Evolutionary conservation across 2,888 invertebrate genomes (phyloP).

Genomic region (Osmoderma eremita): DNA sequence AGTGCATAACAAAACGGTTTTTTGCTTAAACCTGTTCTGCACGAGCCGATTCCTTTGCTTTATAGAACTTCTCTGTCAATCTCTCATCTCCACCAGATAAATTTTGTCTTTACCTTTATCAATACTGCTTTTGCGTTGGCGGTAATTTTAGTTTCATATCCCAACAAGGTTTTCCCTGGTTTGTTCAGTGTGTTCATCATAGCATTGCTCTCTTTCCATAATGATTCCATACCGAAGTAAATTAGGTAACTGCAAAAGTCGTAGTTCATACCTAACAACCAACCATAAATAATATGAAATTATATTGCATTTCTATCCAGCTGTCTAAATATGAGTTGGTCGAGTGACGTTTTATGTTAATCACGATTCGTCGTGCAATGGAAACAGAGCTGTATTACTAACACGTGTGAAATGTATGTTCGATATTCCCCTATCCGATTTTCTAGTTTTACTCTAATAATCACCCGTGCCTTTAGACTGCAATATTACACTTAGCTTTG

Average conservation of each 20-base stretch:
- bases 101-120: background rate
- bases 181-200: constrained; percentile 1
- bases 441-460: constrained; percentile 35
- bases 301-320: constrained; percentile 44
- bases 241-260: constrained; percentile 43
- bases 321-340: constrained; percentile 36
- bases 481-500: constrained; percentile 31
- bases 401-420: too few species aligned
- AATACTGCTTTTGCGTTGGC: constrained; percentile 8
- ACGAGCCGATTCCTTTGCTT: too few species aligned
- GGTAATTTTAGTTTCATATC: background rate
- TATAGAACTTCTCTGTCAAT: too few species aligned
- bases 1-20: too few species aligned
- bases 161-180: background rate
- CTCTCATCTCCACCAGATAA: too few species aligned
- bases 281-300: constrained; percentile 46
- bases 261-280: constrained; percentile 42
- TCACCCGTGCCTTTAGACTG: constrained; percentile 33
- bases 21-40: too few species aligned
- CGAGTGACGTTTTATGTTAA: constrained; percentile 43
- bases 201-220: constrained; percentile 20
- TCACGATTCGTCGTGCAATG: too few species aligned
- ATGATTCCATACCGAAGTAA: constrained; percentile 40
- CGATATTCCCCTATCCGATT: background rate
- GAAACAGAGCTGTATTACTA: too few species aligned